Conservation (phyloP, 2,113 vertebrate species). For the Zosterops pallidus region DNA sequence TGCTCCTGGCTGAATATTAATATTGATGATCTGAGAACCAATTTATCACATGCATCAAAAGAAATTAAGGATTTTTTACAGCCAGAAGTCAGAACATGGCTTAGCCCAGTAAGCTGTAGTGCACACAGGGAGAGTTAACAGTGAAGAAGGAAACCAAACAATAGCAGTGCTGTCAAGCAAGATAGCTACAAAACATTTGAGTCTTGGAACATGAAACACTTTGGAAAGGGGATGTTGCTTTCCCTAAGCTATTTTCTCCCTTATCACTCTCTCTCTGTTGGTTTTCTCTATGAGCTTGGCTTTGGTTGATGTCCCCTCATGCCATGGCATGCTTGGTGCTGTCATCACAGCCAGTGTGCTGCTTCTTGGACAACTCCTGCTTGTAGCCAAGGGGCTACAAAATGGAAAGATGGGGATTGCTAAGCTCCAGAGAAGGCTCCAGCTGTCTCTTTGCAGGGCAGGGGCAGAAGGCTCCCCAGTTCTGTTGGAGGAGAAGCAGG, state of each 20-base stretch:
- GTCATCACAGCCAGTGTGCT: not conserved
- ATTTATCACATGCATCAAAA: conserved; percentile 28
- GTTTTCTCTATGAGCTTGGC: not conserved
- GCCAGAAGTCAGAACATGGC: not conserved
- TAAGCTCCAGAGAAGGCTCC: not conserved
- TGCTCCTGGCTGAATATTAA: conserved; percentile 8
- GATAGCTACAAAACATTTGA: not conserved
- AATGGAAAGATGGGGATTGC: not conserved
- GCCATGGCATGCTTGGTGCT: not conserved
- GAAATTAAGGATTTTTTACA: conserved; percentile 5
- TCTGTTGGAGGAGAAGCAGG: not conserved
- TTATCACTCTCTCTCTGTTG: not conserved
- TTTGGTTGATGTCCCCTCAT: not conserved
- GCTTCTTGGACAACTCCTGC: not conserved
- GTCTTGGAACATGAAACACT: not conserved
- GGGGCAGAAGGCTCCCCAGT: not conserved
- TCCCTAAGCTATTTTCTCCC: not conserved
- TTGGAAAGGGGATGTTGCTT: not conserved
- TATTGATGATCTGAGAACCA: not conserved
- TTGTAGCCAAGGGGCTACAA: not conserved
- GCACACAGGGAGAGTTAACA: not conserved
- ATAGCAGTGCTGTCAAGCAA: not conserved
- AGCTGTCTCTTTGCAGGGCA: not conserved
- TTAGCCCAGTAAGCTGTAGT: not conserved
- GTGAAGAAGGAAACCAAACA: not conserved